These are phyloP conservation scores for Drosophila arizonae DNA, from an alignment of 1,140 invertebrate genomes.

Conservation along the genomic window DNA sequence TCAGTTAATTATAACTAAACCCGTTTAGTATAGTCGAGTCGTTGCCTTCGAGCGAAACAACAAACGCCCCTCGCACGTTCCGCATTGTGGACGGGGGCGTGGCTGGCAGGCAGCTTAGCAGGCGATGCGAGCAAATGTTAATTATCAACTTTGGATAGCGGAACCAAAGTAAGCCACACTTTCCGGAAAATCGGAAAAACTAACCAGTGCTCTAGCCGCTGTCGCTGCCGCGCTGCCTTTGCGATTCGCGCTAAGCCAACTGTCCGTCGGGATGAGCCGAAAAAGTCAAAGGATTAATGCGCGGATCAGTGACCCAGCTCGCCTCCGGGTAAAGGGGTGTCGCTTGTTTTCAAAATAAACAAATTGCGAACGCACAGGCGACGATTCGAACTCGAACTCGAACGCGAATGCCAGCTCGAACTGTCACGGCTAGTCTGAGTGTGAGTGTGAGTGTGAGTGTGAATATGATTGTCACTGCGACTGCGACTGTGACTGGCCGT, in stretches of 20 bases:
- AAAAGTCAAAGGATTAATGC: constrained; percentile 74
- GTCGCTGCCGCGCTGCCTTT: not conserved
- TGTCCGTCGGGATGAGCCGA: constrained; percentile 11
- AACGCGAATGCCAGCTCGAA: constrained; percentile 19
- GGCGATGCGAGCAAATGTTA: constrained; percentile 60
- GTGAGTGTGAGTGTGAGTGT: not conserved
- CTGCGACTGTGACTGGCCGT: not conserved
- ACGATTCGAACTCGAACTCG: too few species aligned
- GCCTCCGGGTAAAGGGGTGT: constrained; percentile 66
- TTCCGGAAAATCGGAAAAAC: constrained; percentile 58
- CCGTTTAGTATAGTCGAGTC: constrained; percentile 19
- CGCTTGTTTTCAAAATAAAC: constrained; percentile 79
- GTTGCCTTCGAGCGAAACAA: constrained; percentile 37
- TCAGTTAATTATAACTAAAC: constrained; percentile 61
- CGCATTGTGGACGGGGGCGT: constrained; percentile 23
- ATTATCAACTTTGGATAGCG: constrained; percentile 70
- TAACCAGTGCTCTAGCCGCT: not conserved
- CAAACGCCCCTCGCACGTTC: constrained; percentile 17
- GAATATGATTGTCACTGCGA: not conserved
- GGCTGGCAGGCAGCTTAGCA: constrained; percentile 32
- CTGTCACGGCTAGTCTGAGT: too few species aligned
- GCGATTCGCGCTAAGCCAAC: constrained; percentile 43
- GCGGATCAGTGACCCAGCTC: constrained; percentile 38
- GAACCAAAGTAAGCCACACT: constrained; percentile 80
- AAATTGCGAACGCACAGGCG: constrained; percentile 51